Percentiles rank a stretch among this genome's conserved stretches.
Evolutionary conservation across 2,888 invertebrate species (phyloP).

Genomic region (Cosmia pyralina): DNA sequence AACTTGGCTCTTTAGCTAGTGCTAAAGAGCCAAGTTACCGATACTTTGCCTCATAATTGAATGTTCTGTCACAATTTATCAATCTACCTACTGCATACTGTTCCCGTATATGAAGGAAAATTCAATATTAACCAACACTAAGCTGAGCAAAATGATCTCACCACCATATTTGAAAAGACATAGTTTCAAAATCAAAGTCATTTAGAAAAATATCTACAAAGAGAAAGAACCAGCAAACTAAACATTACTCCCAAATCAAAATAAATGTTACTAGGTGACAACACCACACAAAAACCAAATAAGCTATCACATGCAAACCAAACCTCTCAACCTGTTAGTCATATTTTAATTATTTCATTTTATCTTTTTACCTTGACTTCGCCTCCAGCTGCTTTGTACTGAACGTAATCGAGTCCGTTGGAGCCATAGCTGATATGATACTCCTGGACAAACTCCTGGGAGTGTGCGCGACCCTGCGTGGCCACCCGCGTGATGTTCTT

Average conservation of each 20-base stretch:
- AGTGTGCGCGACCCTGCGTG: constrained; percentile 97
- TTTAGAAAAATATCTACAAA: constrained; percentile 4
- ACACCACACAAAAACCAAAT: constrained; percentile 44
- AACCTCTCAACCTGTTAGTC: constrained; percentile 63
- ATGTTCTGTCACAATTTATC: not conserved
- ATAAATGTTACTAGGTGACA: constrained; percentile 29
- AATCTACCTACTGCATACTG: not conserved
- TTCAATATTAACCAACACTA: not conserved
- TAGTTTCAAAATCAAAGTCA: not conserved
- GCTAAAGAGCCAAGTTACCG: not conserved
- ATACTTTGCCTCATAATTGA: not conserved
- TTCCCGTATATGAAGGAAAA: not conserved
- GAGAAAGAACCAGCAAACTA: constrained; percentile 16
- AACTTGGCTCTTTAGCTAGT: too few relatives aligned
- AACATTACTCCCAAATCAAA: constrained; percentile 38
- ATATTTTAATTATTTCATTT: constrained; percentile 24
- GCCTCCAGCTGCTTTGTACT: constrained; percentile 97
- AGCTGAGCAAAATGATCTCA: too few relatives aligned
- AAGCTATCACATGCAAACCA: constrained; percentile 59
- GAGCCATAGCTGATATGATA: constrained; percentile 98
- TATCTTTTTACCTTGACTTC: constrained; percentile 94
- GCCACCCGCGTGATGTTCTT: constrained; percentile 97
- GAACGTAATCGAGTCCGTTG: constrained; percentile 96
- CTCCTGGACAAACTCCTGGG: constrained; percentile 97
- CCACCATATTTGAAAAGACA: not conserved